Evolutionary conservation across 2,888 invertebrate genomes (phyloP).

Genomic region (Orchestes rusci): DNA sequence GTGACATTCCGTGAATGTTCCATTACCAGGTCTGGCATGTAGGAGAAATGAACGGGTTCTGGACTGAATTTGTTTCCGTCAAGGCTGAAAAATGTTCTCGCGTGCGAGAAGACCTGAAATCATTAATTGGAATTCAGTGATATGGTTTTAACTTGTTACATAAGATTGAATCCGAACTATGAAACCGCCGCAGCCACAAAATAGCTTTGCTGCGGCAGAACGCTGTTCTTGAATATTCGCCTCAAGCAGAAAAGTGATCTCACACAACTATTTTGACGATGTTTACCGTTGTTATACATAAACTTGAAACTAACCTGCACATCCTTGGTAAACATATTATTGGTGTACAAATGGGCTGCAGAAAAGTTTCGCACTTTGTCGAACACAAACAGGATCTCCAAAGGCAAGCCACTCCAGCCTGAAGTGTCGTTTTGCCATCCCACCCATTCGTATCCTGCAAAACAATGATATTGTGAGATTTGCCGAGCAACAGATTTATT

Average conservation of each 20-base stretch:
- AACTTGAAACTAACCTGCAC: conserved; percentile 65
- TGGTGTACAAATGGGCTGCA: conserved; percentile 64
- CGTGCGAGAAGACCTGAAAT: conserved; percentile 67
- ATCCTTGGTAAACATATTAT: conserved; percentile 70
- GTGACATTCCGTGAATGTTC: conserved; percentile 76
- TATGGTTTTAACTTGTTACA: too few species aligned
- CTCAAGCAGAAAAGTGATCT: too few species aligned
- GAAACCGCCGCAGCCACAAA: not conserved
- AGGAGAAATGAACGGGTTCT: conserved; percentile 66
- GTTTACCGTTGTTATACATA: too few species aligned
- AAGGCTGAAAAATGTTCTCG: conserved; percentile 68
- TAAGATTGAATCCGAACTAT: not conserved
- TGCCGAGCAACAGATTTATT: too few species aligned
- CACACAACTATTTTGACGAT: too few species aligned
- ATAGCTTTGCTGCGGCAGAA: too few species aligned
- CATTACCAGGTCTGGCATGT: conserved; percentile 66
- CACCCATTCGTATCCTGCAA: conserved; percentile 72
- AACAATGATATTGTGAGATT: conserved; percentile 2
- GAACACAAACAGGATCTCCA: conserved; percentile 74
- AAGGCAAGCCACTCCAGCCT: conserved; percentile 54
- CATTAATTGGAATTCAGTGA: not conserved
- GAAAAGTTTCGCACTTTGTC: conserved; percentile 71
- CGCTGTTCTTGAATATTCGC: too few species aligned
- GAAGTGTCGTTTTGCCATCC: conserved; percentile 71
- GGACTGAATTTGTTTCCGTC: conserved; percentile 64